Base-by-base conservation (phyloP, 1,140 invertebrate genomes). In the Globodera rostochiensis region DNA sequence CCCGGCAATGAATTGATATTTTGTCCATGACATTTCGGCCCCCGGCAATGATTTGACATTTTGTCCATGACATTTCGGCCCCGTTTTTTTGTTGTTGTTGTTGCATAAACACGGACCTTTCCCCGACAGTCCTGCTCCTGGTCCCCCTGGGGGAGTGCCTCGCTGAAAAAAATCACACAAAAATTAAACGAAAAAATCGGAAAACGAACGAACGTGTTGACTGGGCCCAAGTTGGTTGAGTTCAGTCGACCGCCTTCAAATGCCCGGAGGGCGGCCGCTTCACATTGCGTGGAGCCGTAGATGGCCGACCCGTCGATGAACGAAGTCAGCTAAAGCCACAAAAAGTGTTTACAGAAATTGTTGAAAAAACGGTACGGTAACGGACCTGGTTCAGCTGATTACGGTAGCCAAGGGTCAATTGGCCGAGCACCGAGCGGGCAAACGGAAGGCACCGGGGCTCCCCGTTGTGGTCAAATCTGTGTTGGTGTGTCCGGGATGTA, bases 351-450 rank as follows among this genome's bases (percentile, higher is more conserved):
- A 45, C 73, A 36, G 50, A 71, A 57, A 50, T 81, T 21, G 21
- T 15, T 25, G n/a, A 67, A 74, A 45, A 21, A 36, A 36, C 36
- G 36, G 36, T 36, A 36, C 36, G 36, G 36, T 36, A 6, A 36
- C 47, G 11, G n/a, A 82, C 50, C 64, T 85, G 79, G 19, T 84
- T 80, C 7, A 84, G 50, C 19, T 80, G 80, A 50, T 85, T 83
- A 19, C 46, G 74, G 67, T 84, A 70, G 8, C 83, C 69, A 36
- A 81, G 21, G n/a, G 60, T 82, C 25, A 83, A 45, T 66, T 96
- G 95, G 47, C 95, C 95, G 4, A 95, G 94, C 74, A 97, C 90
- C 50, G 95, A 96, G 88, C 96, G 93, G 92, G 96, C 96, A 86
- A 96, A 97, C 8, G 95, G 95, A 90, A 97, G 94, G 88, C 96